Evolutionary conservation across 1,140 invertebrate species (phyloP).

Genomic region (Rhopalosiphum maidis): DNA sequence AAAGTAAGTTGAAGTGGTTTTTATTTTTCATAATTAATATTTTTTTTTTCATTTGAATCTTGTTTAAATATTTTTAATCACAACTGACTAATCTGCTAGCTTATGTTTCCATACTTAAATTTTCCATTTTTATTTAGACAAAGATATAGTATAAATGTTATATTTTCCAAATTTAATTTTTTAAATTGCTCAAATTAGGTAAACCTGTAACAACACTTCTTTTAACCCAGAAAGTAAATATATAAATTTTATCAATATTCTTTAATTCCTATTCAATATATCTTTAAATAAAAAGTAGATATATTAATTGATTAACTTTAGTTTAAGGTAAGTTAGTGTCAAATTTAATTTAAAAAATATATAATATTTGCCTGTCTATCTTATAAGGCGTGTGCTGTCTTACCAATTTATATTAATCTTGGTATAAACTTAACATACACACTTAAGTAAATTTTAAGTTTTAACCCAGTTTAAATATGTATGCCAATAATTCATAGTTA

Average conservation of each 20-base stretch:
- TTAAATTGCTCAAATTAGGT: neutral
- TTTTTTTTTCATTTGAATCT: neutral
- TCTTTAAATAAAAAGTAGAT: neutral
- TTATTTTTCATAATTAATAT: slow-evolving; percentile 37
- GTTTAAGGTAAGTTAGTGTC: slow-evolving; percentile 7
- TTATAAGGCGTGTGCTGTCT: neutral
- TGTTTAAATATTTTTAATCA: slow-evolving; percentile 41
- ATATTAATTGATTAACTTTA: slow-evolving; percentile 13
- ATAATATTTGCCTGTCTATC: neutral
- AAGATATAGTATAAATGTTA: neutral
- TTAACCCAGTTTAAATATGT: neutral
- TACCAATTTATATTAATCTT: neutral
- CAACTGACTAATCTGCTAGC: slow-evolving; percentile 52
- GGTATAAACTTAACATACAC: neutral
- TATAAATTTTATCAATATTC: neutral
- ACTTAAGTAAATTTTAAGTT: neutral
- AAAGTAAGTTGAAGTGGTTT: slow-evolving; percentile 74
- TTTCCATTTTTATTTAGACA: slow-evolving; percentile 3
- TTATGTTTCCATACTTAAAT: slow-evolving; percentile 17
- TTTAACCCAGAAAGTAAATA: neutral
- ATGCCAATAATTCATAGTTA: neutral
- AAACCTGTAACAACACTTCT: neutral
- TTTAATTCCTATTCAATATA: neutral
- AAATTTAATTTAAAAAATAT: neutral
- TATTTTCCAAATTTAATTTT: neutral